These are phyloP conservation scores for Leptinotarsa texana DNA, from an alignment of 1,140 invertebrate species.

Conservation along the genomic window DNA sequence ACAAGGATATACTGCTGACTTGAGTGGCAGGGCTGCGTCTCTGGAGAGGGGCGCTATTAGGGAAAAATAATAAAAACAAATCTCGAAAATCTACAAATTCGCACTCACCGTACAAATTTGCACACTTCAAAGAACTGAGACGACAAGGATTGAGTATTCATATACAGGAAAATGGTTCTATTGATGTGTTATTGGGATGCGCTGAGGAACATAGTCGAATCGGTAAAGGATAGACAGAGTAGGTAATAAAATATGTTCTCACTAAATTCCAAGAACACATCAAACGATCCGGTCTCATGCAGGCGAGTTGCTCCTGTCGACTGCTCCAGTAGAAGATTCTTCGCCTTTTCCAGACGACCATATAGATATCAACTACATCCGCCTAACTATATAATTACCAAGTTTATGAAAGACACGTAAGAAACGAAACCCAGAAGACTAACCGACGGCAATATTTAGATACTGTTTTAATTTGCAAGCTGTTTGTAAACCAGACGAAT, in stretches of 20 bases:
- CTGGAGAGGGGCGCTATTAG: constrained; percentile 2
- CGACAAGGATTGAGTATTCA: not conserved
- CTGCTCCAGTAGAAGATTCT: not conserved
- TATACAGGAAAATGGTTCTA: constrained; percentile 37
- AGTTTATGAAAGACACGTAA: no score
- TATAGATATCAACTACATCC: not conserved
- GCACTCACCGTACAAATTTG: not conserved
- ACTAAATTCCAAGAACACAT: constrained; percentile 46
- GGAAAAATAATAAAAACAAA: not conserved
- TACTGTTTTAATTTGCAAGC: no score
- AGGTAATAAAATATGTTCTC: not conserved
- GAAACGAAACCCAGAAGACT: no score
- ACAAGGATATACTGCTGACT: not conserved
- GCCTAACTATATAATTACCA: not conserved
- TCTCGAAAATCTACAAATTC: constrained; percentile 11
- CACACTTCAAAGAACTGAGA: not conserved
- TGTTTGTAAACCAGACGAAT: no score
- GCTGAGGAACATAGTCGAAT: not conserved
- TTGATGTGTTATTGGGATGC: constrained; percentile 48
- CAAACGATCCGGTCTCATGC: constrained; percentile 34
- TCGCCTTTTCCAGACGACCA: not conserved
- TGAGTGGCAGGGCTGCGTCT: not conserved
- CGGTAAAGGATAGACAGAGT: constrained; percentile 22
- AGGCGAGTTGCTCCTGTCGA: not conserved
- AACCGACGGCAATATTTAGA: no score